Evolutionary conservation across 2,797 vertebrate genomes (phyloP), one percentile per base, ranked within the genome.

Genomic region (Schizothorax lantsangensis): DNA sequence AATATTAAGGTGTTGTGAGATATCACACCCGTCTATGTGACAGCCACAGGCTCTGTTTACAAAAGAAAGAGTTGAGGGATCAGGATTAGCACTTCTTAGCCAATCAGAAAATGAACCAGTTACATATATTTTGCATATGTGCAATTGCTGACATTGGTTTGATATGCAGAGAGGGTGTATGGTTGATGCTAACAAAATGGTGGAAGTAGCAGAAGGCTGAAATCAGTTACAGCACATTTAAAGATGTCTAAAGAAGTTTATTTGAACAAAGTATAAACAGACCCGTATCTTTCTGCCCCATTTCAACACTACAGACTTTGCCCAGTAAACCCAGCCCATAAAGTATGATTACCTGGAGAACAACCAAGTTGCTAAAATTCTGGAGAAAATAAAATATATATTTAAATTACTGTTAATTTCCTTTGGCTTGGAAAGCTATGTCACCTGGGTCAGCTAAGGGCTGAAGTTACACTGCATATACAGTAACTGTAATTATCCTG

Each of bases 231-330:
- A 40, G 21, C 21, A 43, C 69, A 43, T 43, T 43, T 43, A 72
- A 43, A 72, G 38, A 43, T 43, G 10, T 11, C 14, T 47, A 30
- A 47, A 26, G 2, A 47, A 1, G 26, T 54, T 36, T 12, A 54
- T 52, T 36, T 54, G 4, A 77, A 54, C 74, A 23, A 78, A 57
- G 33, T 57, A 57, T 38, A 78, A 78, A 78, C 49, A 14, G 49
- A n/a, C 30, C 79, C 1, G 2, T 30, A 49, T 23, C 6, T 49
- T 23, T 49, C 62, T 49, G 62, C 40, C n/a, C 5, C 17, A 36
- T 52, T 68, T 81, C 19, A 80, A 30, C 15, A 30, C 4, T 43
- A 23, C 15, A 43, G 14, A 43, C 26, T 10, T 62, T 12, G 0
- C 33, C 30, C 30, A 78, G 75, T 74, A 40, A 45, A 62, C 38